phyloP scores from a whole-genome alignment of 2,797 vertebrate species.

The Danio choprae region DNA sequence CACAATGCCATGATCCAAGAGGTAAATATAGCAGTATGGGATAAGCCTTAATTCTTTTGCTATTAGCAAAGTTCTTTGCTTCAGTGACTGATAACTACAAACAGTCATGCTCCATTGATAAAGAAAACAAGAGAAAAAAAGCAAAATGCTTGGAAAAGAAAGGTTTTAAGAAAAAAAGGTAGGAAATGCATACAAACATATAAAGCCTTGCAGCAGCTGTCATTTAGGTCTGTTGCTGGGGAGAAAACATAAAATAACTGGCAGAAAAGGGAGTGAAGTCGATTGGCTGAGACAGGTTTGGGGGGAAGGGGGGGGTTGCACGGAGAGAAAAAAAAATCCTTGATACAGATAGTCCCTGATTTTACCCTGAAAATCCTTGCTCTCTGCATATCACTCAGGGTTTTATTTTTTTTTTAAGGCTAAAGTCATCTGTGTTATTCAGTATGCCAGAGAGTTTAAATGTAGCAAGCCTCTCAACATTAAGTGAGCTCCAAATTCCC shows the following conservation, averaged over 20 bases:
- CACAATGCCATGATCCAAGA: slow-evolving; percentile 11
- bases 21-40: background rate
- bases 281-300: slow-evolving; percentile 57
- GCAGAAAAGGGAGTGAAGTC: slow-evolving; percentile 27
- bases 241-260: slow-evolving; percentile 55
- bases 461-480: background rate
- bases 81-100: background rate
- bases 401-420: slow-evolving; percentile 36
- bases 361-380: background rate
- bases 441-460: background rate
- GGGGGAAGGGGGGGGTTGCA: slow-evolving; percentile 55
- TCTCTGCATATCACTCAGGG: background rate
- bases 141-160: background rate
- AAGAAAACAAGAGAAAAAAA: background rate
- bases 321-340: slow-evolving; percentile 2
- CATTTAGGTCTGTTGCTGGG: slow-evolving; percentile 64
- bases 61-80: background rate
- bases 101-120: background rate
- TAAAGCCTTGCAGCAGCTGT: slow-evolving; percentile 25
- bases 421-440: background rate
- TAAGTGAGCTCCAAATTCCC: background rate
- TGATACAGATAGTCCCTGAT: slow-evolving; percentile 26
- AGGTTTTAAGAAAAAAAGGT: slow-evolving; percentile 3
- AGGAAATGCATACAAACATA: background rate
- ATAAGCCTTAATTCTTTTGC: background rate